These are phyloP conservation scores for Ctenosaura bakeri DNA, from an alignment of 2,797 vertebrate species.

Conservation along the genomic window DNA sequence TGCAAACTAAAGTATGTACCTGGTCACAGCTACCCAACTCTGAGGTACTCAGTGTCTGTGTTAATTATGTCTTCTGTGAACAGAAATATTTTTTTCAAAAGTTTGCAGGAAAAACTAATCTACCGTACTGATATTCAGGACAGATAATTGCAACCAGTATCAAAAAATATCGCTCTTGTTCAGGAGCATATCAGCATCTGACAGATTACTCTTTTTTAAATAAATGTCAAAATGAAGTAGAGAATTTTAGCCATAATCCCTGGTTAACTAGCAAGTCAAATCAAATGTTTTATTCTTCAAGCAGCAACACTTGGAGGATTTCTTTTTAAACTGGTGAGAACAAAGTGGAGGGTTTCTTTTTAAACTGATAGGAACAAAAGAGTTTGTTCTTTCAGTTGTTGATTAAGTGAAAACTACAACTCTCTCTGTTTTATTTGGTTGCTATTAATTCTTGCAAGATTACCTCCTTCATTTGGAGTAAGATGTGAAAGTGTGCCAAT, in stretches of 20 bases:
- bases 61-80: background rate
- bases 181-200: background rate
- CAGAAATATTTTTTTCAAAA: no score
- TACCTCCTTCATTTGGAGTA: background rate
- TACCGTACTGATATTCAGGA: slow-evolving; percentile 1
- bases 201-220: background rate
- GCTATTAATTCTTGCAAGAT: background rate
- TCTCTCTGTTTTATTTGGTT: background rate
- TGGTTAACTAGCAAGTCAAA: background rate
- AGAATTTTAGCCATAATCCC: background rate
- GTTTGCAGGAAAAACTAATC: no score
- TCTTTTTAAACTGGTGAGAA: background rate
- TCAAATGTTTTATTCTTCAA: background rate
- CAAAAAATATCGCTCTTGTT: background rate
- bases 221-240: background rate
- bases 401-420: background rate
- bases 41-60: background rate
- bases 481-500: background rate
- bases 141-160: slow-evolving; percentile 6
- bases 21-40: no score
- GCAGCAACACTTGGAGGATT: background rate
- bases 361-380: background rate
- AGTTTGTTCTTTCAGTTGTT: background rate
- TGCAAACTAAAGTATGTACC: no score
- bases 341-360: background rate